These are phyloP conservation scores for Sinocyclocheilus rhinocerous DNA, from an alignment of 2,113 vertebrate species.

Conservation along the genomic window DNA sequence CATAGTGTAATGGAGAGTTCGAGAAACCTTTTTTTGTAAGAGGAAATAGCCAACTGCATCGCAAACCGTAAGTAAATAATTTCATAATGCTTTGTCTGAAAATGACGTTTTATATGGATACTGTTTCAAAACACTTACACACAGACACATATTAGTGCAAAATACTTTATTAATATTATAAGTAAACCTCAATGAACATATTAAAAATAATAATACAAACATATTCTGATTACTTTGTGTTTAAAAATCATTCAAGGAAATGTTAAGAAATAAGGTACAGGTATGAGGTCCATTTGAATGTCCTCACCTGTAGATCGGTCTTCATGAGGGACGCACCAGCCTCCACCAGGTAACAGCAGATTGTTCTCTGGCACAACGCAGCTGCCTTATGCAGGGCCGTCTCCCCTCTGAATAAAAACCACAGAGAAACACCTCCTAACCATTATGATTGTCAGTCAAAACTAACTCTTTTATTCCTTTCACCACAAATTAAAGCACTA, in stretches of 20 bases:
- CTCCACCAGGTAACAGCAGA: slow-evolving; percentile 94
- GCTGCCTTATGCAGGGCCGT: slow-evolving; percentile 92
- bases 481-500: slow-evolving; percentile 51
- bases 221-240: background rate
- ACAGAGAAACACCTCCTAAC: background rate
- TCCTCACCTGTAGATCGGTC: slow-evolving; percentile 89
- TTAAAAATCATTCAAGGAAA: background rate
- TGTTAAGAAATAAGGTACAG: background rate
- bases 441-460: background rate
- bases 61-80: background rate
- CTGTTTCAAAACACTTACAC: too few species aligned
- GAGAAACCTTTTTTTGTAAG: too few species aligned
- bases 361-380: slow-evolving; percentile 83
- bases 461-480: background rate
- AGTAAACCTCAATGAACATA: too few species aligned
- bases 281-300: background rate
- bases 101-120: too few species aligned
- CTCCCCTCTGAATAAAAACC: slow-evolving; percentile 78
- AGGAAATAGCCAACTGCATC: too few species aligned
- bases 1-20: too few species aligned
- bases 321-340: slow-evolving; percentile 93
- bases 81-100: background rate
- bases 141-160: too few species aligned
- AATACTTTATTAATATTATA: too few species aligned
- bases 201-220: too few species aligned